These are phyloP conservation scores for Saccopteryx leptura DNA, from an alignment of 2,113 vertebrate genomes.

Conservation along the genomic window DNA sequence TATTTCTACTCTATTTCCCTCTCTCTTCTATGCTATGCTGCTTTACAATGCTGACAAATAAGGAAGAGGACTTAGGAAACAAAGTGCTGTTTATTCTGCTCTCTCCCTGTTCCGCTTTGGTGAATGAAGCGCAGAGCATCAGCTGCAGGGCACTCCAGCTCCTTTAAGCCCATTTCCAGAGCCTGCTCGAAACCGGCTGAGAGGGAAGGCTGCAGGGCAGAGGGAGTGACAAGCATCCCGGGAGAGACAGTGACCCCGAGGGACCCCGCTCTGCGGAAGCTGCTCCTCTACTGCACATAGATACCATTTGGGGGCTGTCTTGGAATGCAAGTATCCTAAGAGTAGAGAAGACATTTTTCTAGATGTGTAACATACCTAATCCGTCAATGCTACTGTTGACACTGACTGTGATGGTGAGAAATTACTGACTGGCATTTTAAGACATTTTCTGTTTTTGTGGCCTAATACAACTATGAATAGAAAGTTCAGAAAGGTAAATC, in stretches of 20 bases:
- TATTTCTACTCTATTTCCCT: not conserved
- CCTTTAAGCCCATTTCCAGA: not conserved
- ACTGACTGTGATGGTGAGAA: not conserved
- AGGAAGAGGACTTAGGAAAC: not conserved
- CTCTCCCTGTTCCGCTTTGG: not conserved
- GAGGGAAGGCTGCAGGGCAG: not conserved
- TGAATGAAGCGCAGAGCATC: no score
- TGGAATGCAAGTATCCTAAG: not conserved
- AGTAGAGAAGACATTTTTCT: not conserved
- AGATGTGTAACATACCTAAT: not conserved
- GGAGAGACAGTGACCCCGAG: accelerated
- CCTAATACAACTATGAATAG: not conserved
- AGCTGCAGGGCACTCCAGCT: no score
- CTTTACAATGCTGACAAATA: not conserved
- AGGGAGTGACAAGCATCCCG: not conserved
- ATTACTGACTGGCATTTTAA: not conserved
- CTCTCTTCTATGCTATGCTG: not conserved
- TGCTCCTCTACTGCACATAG: not conserved
- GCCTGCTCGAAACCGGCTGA: not conserved
- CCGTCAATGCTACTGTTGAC: not conserved
- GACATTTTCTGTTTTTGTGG: not conserved
- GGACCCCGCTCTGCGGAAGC: not conserved
- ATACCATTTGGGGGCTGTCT: not conserved
- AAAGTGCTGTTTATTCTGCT: not conserved
- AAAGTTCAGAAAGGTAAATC: slow-evolving; percentile 20